These are phyloP conservation scores for Musca vetustissima DNA, from an alignment of 1,140 invertebrate species.

Conservation along the genomic window DNA sequence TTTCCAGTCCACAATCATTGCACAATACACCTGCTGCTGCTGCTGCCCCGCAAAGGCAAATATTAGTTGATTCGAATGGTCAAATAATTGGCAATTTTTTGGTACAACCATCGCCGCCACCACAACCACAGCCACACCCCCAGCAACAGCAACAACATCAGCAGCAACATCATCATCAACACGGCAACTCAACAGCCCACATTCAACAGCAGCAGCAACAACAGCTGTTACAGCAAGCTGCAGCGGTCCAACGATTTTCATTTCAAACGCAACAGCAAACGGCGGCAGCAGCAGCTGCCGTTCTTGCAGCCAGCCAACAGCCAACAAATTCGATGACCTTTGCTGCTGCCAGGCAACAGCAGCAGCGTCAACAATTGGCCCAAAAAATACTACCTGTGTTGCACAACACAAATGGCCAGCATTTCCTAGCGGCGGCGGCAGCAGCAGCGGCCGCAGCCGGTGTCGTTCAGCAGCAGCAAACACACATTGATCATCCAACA, in stretches of 20 bases:
- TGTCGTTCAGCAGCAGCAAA: not conserved
- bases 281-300: conserved; percentile 38
- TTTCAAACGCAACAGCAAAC: conserved; percentile 41
- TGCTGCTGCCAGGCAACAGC: conserved; percentile 34
- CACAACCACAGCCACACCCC: conserved; percentile 12
- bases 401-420: conserved; percentile 38
- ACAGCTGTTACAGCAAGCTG: conserved; percentile 36
- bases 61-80: conserved; percentile 49
- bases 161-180: conserved; percentile 23
- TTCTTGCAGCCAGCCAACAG: conserved; percentile 19
- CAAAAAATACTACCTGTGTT: conserved; percentile 6
- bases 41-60: conserved; percentile 37
- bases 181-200: not conserved
- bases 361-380: conserved; percentile 43
- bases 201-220: conserved; percentile 24
- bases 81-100: conserved; percentile 53
- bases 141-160: conserved; percentile 26
- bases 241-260: conserved; percentile 28
- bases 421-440: conserved; percentile 34
- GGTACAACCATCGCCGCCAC: conserved; percentile 41
- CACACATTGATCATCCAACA: conserved; percentile 27
- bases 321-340: conserved; percentile 34
- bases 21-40: conserved; percentile 33
- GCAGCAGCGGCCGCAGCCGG: conserved; percentile 27
- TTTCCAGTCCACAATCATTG: conserved; percentile 33